These are phyloP conservation scores for Macrosiphum euphorbiae DNA, from an alignment of 2,888 invertebrate genomes.

Conservation along the genomic window DNA sequence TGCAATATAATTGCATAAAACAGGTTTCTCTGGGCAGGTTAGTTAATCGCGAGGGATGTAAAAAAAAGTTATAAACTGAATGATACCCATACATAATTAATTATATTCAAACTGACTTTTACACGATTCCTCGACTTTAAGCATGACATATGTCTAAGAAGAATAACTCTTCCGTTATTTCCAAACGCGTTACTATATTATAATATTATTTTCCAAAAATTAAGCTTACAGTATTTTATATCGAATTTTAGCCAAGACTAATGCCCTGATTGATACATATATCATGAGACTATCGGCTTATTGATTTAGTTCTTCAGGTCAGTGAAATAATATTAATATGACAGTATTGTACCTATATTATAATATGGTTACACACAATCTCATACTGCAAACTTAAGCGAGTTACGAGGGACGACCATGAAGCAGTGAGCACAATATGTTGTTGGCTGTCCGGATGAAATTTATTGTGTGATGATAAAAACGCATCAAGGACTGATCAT, in stretches of 20 bases:
- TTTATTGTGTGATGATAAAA: conserved; percentile 55
- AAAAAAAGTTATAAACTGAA: background rate
- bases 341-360: background rate
- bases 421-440: conserved; percentile 15
- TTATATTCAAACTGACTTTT: background rate
- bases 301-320: background rate
- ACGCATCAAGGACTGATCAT: conserved; percentile 38
- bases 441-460: conserved; percentile 54
- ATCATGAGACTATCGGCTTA: background rate
- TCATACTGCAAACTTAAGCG: background rate
- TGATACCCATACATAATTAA: background rate
- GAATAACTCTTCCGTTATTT: background rate
- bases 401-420: conserved; percentile 10
- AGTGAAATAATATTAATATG: background rate
- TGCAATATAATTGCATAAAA: background rate
- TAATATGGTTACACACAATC: background rate
- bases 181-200: background rate
- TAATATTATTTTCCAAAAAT: background rate
- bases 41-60: background rate
- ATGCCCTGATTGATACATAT: background rate
- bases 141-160: background rate
- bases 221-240: background rate
- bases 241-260: background rate
- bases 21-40: background rate
- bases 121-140: background rate